phyloP scores from a whole-genome alignment of 2,797 vertebrate genomes.

The Tiaroga cobitis region DNA sequence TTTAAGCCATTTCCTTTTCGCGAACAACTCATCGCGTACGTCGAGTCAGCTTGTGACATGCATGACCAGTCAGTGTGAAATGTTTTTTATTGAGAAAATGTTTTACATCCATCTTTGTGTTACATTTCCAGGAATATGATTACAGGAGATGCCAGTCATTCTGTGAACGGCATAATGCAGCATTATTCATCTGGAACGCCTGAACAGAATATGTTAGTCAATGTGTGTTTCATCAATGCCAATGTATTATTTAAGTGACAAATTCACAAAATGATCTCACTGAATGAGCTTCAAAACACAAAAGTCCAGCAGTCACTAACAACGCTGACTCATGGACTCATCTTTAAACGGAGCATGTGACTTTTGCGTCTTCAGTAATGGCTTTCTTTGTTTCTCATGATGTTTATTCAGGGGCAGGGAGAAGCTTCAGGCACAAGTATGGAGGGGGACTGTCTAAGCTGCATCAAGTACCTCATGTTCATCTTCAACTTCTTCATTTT shows the following conservation, averaged over 20 bases:
- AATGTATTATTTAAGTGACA: slow-evolving; percentile 50
- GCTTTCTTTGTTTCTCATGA: slow-evolving; percentile 25
- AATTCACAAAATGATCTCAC: slow-evolving; percentile 49
- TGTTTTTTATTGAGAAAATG: slow-evolving; percentile 21
- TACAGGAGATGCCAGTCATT: slow-evolving; percentile 39
- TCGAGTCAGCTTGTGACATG: slow-evolving; percentile 10
- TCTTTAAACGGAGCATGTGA: slow-evolving; percentile 32
- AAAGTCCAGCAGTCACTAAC: slow-evolving; percentile 44
- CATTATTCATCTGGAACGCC: slow-evolving; percentile 35
- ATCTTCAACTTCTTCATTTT: slow-evolving; percentile 89
- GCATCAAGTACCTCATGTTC: slow-evolving; percentile 88
- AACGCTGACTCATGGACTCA: slow-evolving; percentile 27
- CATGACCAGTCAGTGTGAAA: slow-evolving; percentile 23
- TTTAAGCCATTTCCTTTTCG: slow-evolving; percentile 44
- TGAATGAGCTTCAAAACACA: slow-evolving; percentile 56
- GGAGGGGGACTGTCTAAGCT: slow-evolving; percentile 87
- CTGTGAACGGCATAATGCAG: slow-evolving; percentile 26
- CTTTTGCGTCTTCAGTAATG: slow-evolving; percentile 31
- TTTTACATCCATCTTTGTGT: slow-evolving; percentile 18
- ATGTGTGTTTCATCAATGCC: slow-evolving; percentile 42
- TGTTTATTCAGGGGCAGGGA: slow-evolving; percentile 64
- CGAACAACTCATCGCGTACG: slow-evolving; percentile 19
- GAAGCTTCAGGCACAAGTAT: slow-evolving; percentile 70
- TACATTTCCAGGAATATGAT: slow-evolving; percentile 29
- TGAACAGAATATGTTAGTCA: slow-evolving; percentile 49